phyloP scores from a whole-genome alignment of 2,888 invertebrate genomes.

The Ectemnius continuus region DNA sequence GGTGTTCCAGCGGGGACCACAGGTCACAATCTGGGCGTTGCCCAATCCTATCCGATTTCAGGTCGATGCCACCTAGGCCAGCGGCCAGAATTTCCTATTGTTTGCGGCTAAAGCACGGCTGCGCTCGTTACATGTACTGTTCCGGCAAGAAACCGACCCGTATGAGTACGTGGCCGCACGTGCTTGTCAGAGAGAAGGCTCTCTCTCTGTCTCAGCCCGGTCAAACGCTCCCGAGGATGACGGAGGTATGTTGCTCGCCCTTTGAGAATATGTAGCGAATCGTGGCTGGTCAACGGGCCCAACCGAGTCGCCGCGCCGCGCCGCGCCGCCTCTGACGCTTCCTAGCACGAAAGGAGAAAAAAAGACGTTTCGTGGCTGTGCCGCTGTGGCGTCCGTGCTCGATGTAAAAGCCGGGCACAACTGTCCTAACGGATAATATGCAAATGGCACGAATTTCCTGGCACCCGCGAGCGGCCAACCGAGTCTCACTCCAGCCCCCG shows the following conservation, averaged over 20 bases:
- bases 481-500: constrained; percentile 12
- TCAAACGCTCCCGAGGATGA: constrained; percentile 47
- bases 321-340: constrained; percentile 56
- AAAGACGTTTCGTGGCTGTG: constrained; percentile 39
- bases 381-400: constrained; percentile 36
- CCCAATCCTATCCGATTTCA: constrained; percentile 75
- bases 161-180: constrained; percentile 28
- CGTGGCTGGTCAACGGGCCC: constrained; percentile 56
- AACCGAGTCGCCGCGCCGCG: too few species aligned
- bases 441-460: constrained; percentile 57
- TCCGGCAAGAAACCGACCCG: constrained; percentile 33
- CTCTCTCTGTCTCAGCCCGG: constrained; percentile 45
- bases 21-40: constrained; percentile 73
- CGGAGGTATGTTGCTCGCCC: constrained; percentile 54
- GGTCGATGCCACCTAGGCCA: constrained; percentile 62
- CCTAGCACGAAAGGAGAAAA: constrained; percentile 9
- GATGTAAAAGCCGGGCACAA: constrained; percentile 50
- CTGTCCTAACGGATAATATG: constrained; percentile 69
- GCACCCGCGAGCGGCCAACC: constrained; percentile 50
- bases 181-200: constrained; percentile 38
- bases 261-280: constrained; percentile 70
- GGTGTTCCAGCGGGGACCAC: constrained; percentile 61
- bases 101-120: constrained; percentile 65
- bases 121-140: constrained; percentile 67
- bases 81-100: constrained; percentile 62